phyloP scores from a whole-genome alignment of 2,113 vertebrate species.

The Silurus meridionalis region DNA sequence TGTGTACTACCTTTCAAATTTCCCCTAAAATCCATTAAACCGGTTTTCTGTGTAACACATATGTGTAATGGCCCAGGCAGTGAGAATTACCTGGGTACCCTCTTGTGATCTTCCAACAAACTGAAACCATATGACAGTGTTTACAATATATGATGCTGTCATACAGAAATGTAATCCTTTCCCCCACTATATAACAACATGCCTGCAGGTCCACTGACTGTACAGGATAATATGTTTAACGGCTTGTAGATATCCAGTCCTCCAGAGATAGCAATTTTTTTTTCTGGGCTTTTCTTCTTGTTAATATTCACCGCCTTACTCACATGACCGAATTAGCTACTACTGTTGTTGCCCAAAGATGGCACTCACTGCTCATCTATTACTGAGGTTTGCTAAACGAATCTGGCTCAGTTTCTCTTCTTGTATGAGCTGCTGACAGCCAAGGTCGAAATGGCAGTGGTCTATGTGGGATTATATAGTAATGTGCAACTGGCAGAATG shows the following conservation, averaged over 20 bases:
- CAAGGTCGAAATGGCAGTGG: neutral
- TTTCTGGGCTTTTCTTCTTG: neutral
- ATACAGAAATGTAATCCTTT: neutral
- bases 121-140: neutral
- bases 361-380: neutral
- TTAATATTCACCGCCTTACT: neutral
- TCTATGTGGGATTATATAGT: neutral
- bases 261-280: neutral
- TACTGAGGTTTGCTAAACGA: neutral
- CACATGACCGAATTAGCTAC: neutral
- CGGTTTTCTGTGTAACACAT: neutral
- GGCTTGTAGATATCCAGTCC: neutral
- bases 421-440: neutral
- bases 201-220: neutral
- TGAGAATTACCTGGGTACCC: neutral
- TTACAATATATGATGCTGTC: neutral
- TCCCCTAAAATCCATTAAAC: neutral
- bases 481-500: neutral
- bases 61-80: neutral
- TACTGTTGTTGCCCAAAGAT: neutral
- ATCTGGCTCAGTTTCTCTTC: neutral
- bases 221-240: neutral
- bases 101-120: neutral
- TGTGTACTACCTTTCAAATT: constrained; percentile 1
- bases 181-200: neutral